phyloP scores from a whole-genome alignment of 2,113 vertebrate species.

The Ursus arctos region DNA sequence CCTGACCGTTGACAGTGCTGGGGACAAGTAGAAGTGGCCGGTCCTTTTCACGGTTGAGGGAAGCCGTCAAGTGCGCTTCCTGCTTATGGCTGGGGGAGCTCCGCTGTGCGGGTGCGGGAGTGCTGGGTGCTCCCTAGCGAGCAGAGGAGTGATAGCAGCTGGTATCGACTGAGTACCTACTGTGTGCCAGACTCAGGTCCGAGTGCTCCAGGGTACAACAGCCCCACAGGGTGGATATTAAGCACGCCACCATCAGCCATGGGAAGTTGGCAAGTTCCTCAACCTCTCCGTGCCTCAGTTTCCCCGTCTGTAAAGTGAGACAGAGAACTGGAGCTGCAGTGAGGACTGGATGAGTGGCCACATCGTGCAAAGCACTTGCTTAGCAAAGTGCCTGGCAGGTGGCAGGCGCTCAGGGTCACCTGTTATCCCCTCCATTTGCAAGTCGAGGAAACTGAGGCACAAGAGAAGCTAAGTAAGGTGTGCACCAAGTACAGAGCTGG shows the following conservation, averaged over 20 bases:
- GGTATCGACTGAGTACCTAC: neutral
- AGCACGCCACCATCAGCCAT: neutral
- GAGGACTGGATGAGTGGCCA: neutral
- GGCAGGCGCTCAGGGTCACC: neutral
- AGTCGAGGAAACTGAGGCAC: neutral
- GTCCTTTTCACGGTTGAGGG: neutral
- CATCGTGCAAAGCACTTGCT: neutral
- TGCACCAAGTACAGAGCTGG: neutral
- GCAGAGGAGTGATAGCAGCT: neutral
- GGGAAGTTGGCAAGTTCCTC: neutral
- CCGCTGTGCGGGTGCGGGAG: neutral
- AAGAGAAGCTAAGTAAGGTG: neutral
- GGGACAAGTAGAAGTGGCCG: neutral
- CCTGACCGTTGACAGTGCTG: neutral
- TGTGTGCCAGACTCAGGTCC: neutral
- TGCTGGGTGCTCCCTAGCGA: too few species aligned
- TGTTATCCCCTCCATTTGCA: neutral
- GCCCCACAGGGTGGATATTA: neutral
- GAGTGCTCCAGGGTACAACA: neutral
- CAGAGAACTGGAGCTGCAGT: neutral
- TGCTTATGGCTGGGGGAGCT: neutral
- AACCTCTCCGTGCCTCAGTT: neutral
- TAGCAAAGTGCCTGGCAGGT: neutral
- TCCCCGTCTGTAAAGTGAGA: neutral
- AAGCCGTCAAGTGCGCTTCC: neutral